Base-by-base conservation (phyloP, 92 coral and sea anemone species). In the Umimayanthus chanpuru region DNA sequence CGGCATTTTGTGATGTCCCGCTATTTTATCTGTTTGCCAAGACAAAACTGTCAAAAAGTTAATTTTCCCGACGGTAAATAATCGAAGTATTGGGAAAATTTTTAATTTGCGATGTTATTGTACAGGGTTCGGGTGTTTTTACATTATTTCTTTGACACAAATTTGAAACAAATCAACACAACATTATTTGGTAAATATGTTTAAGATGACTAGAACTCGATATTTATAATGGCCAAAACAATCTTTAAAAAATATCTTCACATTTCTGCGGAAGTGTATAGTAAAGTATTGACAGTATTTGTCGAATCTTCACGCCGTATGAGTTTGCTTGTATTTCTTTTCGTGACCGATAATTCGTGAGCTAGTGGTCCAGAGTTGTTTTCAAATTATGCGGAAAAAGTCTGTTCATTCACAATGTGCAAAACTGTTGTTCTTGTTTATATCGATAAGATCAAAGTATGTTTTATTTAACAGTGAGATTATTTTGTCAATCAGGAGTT, bases 401-500 rank as follows among this genome's bases (percentile, higher is more conserved):
- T 36, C 41, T 39, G 75, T 68, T 72, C 41, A 53, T 83, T 83
- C 43, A 11, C 87, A 43, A 70, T 72, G 38, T 72, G 87, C 28
- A 70, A 83, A 20, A 83, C 10, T 68, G 78, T n/a, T 12, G 7
- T 68, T 83, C 64, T 41, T 83, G 43, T 72, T 83, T 28, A 41
- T 40, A 71, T 14, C 15, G 78, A 43, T 83, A 68, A 83, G 78
- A 83, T 83, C 87, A 30, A 81, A 68, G 41, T 83, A 70, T 44
- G 77, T 83, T 70, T 83, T 83, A 83, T 83, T 83, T 68, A 80
- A 80, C 14, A 82, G 86, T 65, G 55, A 83, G 77, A 83, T 83
- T 70, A 83, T 83, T 83, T 83, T 70, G 87, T 83, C 78, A 83
- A 67, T 83, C 87, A 83, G 87, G 25, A 83, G 87, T 83, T 83